Percentiles rank a stretch among this genome's conserved stretches.
Conservation (phyloP, 2,888 invertebrate genomes). For the Dasypogon diadema region DNA sequence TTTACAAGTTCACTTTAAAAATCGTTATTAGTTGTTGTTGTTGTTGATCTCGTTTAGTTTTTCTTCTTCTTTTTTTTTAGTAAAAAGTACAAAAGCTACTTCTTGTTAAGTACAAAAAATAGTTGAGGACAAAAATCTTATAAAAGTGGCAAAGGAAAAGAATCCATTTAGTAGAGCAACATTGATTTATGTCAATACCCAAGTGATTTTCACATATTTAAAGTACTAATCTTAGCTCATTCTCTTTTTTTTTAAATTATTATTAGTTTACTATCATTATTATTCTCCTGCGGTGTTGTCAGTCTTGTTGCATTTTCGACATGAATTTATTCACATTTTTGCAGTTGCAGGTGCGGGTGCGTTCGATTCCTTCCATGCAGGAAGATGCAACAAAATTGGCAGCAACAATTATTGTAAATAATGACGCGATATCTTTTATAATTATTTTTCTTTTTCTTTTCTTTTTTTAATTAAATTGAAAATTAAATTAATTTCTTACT, state of each 20-base stretch:
- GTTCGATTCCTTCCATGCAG: no score
- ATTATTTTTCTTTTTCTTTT: not conserved
- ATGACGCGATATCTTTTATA: slow-evolving; percentile 4
- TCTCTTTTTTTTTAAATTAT: slow-evolving; percentile 31
- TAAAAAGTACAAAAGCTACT: slow-evolving; percentile 49
- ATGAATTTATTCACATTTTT: no score
- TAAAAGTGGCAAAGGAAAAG: slow-evolving; percentile 26
- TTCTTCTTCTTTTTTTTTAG: slow-evolving; percentile 33
- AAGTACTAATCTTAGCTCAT: slow-evolving; percentile 39
- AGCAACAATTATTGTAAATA: not conserved
- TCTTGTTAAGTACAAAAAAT: slow-evolving; percentile 45
- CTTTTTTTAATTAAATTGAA: slow-evolving; percentile 1
- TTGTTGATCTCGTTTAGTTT: no score
- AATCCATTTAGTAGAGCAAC: slow-evolving; percentile 18
- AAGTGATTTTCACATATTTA: slow-evolving; percentile 41
- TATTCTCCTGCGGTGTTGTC: not conserved
- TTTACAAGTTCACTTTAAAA: slow-evolving; percentile 2
- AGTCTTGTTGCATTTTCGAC: no score
- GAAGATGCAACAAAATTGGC: not conserved
- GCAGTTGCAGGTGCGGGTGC: no score
- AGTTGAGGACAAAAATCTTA: slow-evolving; percentile 23
- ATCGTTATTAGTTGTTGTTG: not conserved
- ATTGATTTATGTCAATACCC: slow-evolving; percentile 47
- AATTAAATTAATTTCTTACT: slow-evolving; percentile 27
- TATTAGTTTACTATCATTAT: slow-evolving; percentile 14